These are phyloP conservation scores for Yasuhikotakia modesta DNA, from an alignment of 2,797 vertebrate genomes.

Conservation along the genomic window DNA sequence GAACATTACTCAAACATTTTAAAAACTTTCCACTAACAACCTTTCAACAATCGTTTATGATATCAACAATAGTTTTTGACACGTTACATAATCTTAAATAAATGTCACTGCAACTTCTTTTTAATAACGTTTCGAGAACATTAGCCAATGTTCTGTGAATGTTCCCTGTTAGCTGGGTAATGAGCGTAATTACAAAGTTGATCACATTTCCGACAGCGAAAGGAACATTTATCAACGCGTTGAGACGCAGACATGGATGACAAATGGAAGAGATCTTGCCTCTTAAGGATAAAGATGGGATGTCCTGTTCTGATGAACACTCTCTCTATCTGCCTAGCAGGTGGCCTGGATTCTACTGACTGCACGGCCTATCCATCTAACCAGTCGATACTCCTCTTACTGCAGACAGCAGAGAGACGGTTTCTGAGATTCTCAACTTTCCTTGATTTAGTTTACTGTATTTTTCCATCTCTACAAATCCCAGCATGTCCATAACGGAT, in stretches of 20 bases:
- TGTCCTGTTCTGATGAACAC: slow-evolving; percentile 34
- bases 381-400: slow-evolving; percentile 26
- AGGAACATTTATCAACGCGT: slow-evolving; percentile 53
- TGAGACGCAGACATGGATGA: slow-evolving; percentile 25
- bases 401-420: slow-evolving; percentile 1
- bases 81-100: too few relatives aligned
- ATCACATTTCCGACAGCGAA: slow-evolving; percentile 52
- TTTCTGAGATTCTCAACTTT: slow-evolving; percentile 11
- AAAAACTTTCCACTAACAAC: too few relatives aligned
- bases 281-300: slow-evolving; percentile 33
- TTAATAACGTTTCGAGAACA: too few relatives aligned
- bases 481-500: background rate
- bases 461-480: slow-evolving; percentile 13
- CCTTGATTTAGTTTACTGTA: background rate
- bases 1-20: too few relatives aligned
- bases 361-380: slow-evolving; percentile 44
- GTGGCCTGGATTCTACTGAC: slow-evolving; percentile 42
- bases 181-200: slow-evolving; percentile 57
- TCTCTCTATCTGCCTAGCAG: slow-evolving; percentile 38
- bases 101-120: too few relatives aligned
- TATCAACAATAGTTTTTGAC: too few relatives aligned
- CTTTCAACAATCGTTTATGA: too few relatives aligned
- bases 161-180: slow-evolving; percentile 35
- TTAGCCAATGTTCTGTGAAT: too few relatives aligned
- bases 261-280: slow-evolving; percentile 34